phyloP scores from a whole-genome alignment of 2,888 invertebrate species.

The Phaedon cochleariae region DNA sequence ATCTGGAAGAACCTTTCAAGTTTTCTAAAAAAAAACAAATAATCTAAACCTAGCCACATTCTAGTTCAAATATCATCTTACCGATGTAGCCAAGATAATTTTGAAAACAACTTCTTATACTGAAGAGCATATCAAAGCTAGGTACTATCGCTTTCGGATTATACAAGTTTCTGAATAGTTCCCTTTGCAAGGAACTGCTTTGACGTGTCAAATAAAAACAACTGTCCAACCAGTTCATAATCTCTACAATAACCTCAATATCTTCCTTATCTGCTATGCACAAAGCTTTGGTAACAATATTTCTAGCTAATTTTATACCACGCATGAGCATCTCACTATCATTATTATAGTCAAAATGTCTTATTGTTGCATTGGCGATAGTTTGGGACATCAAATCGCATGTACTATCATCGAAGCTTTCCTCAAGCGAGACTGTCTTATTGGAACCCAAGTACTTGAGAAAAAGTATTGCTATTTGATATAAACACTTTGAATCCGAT shows the following conservation, averaged over 20 bases:
- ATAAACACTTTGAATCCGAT: conserved; percentile 39
- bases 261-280: conserved; percentile 38
- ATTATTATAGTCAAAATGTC: background rate
- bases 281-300: conserved; percentile 45
- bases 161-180: conserved; percentile 32
- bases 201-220: conserved; percentile 40
- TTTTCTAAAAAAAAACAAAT: conserved; percentile 31
- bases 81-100: conserved; percentile 33
- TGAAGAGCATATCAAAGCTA: conserved; percentile 32
- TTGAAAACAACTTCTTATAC: conserved; percentile 37
- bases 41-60: too few relatives aligned
- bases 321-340: conserved; percentile 26
- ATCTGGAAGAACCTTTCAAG: conserved; percentile 22
- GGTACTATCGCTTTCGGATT: conserved; percentile 30
- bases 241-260: conserved; percentile 39
- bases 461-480: conserved; percentile 44
- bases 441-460: conserved; percentile 41
- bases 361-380: conserved; percentile 1
- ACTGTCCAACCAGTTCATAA: conserved; percentile 43
- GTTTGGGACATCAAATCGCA: conserved; percentile 19
- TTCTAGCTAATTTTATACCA: conserved; percentile 34
- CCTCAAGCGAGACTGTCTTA: conserved; percentile 3
- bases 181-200: conserved; percentile 22
- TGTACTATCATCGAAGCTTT: conserved; percentile 16
- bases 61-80: conserved; percentile 21